A percentile compares a stretch with the other conserved stretches of the same genome.
phyloP scores from a whole-genome alignment of 2,113 vertebrate species.

The Bos indicus region DNA sequence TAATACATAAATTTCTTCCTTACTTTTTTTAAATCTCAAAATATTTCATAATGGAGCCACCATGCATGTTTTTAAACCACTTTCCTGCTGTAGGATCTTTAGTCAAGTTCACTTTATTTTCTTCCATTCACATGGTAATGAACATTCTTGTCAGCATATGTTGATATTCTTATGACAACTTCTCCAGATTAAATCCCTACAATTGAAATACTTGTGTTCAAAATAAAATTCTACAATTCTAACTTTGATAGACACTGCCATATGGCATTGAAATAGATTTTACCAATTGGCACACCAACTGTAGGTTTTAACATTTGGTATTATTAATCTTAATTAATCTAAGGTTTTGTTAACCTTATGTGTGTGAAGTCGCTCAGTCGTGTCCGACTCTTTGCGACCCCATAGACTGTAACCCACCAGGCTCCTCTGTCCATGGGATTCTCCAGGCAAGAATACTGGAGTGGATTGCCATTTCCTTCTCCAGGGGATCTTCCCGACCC shows the following conservation, averaged over 20 bases:
- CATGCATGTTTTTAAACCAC: background rate
- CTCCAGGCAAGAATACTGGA: no score
- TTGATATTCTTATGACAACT: background rate
- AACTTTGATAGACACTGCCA: background rate
- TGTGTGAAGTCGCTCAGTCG: no score
- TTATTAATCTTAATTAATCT: background rate
- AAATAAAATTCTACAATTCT: background rate
- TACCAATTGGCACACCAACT: background rate
- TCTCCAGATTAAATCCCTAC: background rate
- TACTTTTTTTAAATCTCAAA: background rate
- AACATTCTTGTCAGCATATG: background rate
- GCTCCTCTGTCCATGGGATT: no score
- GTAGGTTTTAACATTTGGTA: background rate
- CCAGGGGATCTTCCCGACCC: no score
- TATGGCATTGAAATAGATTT: background rate
- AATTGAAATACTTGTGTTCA: background rate
- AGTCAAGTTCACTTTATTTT: background rate
- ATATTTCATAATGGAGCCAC: background rate
- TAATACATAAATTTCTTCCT: background rate
- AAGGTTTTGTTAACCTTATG: background rate
- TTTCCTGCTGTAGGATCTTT: background rate
- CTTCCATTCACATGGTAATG: background rate
- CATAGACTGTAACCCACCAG: no score
- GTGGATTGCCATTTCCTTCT: no score
- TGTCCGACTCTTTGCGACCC: rapidly evolving